Percentiles rank a stretch among this genome's conserved stretches.
These are phyloP conservation scores for Epirrhoe alternata DNA, from an alignment of 2,888 invertebrate genomes.

Conservation along the genomic window DNA sequence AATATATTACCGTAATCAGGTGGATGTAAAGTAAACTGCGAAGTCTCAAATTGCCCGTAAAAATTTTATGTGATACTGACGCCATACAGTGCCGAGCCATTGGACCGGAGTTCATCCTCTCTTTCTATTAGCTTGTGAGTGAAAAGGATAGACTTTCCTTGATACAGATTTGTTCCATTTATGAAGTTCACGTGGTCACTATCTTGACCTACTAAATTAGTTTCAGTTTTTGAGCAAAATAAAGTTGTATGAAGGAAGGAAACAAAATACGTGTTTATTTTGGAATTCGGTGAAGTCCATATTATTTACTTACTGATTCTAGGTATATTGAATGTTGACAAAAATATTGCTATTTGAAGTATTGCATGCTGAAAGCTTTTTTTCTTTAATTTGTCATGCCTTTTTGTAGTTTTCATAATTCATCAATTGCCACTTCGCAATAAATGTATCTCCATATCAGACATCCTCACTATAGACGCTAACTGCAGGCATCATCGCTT, in stretches of 20 bases:
- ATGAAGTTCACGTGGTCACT: not conserved
- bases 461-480: too few relatives aligned
- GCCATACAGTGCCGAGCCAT: conserved; percentile 25
- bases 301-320: too few relatives aligned
- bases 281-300: not conserved
- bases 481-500: too few relatives aligned
- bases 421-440: too few relatives aligned
- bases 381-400: too few relatives aligned
- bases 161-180: conserved; percentile 3
- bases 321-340: too few relatives aligned
- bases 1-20: conserved; percentile 40
- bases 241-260: not conserved
- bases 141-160: conserved; percentile 7
- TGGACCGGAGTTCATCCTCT: conserved; percentile 14
- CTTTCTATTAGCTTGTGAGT: not conserved
- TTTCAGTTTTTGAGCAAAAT: not conserved
- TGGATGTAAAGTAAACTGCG: conserved; percentile 38
- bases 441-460: too few relatives aligned
- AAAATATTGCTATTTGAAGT: too few relatives aligned
- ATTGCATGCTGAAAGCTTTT: too few relatives aligned
- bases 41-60: conserved; percentile 43
- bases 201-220: conserved; percentile 3
- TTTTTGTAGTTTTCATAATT: too few relatives aligned
- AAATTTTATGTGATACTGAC: conserved; percentile 39
- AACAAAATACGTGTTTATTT: not conserved